phyloP scores from a whole-genome alignment of 1,140 invertebrate genomes.

The Caenorhabditis remanei region DNA sequence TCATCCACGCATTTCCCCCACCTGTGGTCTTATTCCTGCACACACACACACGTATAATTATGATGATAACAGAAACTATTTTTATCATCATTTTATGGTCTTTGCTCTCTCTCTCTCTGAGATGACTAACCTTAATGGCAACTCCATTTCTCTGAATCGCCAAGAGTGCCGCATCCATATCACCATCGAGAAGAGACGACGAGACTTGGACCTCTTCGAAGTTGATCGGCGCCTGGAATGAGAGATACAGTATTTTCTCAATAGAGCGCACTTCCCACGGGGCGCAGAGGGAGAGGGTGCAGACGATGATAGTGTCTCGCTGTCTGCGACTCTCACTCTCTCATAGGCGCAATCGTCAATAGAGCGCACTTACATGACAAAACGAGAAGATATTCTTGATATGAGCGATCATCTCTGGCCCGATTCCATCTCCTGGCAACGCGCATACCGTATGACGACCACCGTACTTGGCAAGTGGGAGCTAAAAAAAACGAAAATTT shows the following conservation, averaged over 20 bases:
- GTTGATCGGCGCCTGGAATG: constrained; percentile 93
- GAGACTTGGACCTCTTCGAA: constrained; percentile 94
- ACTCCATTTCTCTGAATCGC: constrained; percentile 96
- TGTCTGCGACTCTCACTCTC: too few relatives aligned
- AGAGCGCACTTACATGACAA: constrained; percentile 66
- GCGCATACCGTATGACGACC: constrained; percentile 92
- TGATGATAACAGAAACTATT: neutral
- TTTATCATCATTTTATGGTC: too few relatives aligned
- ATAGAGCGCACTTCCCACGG: constrained; percentile 12
- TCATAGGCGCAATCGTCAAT: too few relatives aligned
- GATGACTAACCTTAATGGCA: constrained; percentile 80
- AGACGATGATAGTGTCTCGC: too few relatives aligned
- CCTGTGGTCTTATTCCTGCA: too few relatives aligned
- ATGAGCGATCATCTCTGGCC: constrained; percentile 91
- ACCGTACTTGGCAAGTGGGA: constrained; percentile 86
- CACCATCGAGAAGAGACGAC: constrained; percentile 85
- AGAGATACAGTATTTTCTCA: neutral
- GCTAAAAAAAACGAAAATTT: constrained; percentile 61
- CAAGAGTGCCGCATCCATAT: constrained; percentile 91
- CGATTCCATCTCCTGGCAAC: constrained; percentile 93
- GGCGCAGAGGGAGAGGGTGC: too few relatives aligned
- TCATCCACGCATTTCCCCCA: too few relatives aligned
- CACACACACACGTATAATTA: too few relatives aligned
- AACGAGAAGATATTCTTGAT: constrained; percentile 88
- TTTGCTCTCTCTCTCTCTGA: neutral